Evolutionary conservation across 2,113 vertebrate species (phyloP), one percentile per base, ranked within the genome.

Genomic region (Motacilla tschutschensis): DNA sequence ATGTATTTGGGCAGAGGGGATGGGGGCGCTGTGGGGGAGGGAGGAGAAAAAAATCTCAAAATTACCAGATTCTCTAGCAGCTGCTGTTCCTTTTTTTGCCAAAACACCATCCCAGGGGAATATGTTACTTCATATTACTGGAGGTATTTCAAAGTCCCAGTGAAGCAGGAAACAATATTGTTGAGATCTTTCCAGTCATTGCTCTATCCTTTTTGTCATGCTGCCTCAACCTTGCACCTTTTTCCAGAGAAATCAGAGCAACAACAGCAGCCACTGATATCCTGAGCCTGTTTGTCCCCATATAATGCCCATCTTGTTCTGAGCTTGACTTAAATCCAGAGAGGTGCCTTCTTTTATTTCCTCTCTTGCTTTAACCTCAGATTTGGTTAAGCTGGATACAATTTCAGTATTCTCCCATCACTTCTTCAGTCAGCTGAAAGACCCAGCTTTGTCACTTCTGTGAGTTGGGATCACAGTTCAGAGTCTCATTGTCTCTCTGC

Each of bases 401-500:
- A 76, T 31, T 66, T 51, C 20, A 35, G 16, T 53, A 24, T 66
- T 73, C 21, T 82, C 16, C 31, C 20, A 36, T 82, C 55, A 63
- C 17, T 60, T 87, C 35, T 50, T 73, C 51, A 63, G 28, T 66
- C 25, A 76, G 29, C 55, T 88, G 7, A 62, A 78, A 79, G 59
- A 69, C 12, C 5, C 21, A 85, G 21, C 28, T 84, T 63, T 86
- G 33, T 79, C 69, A 72, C 82, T 89, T 79, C 71, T 79, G 36
- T 63, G 51, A 84, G 31, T 47, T 86, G 55, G 40, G 60, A 85
- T 57, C 36, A 51, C 40, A 86, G 55, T 79, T 90, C 59, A 84
- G 74, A 89, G 36, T 12, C 75, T 91, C 71, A 59, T 90, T 89
- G 74, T 88, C 74, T 71, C 47, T 83, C 57, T 92, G 59, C 21